Base-by-base conservation (phyloP, 2,888 invertebrate species). In the Drosophila quinaria region DNA sequence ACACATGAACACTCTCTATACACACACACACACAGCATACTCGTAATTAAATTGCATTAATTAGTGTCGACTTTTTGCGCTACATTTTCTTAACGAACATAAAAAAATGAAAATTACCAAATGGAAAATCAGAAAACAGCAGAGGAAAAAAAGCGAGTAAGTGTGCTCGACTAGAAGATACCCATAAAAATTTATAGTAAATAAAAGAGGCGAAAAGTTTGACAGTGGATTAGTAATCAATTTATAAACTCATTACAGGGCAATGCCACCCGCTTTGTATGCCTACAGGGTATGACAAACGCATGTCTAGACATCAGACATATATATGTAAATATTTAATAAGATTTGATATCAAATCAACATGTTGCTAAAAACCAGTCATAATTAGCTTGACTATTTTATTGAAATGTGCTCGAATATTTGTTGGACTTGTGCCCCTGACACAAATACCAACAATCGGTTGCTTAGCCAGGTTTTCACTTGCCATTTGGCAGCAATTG, bases 1-100 rank as follows among this genome's bases (percentile, higher is more conserved):
- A 44, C 50, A 41, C n/a, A n/a, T n/a, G n/a, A n/a, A n/a, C n/a
- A n/a, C n/a, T n/a, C 55, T 22, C 25, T 22, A 11, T 22, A 61
- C 52, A 49, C 49, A 47, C 41, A 41, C 62, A 62, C 6, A 41
- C 71, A 50, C 44, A 56, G 15, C 46, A 13, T 55, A 66, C 56
- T 67, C 31, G 68, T 67, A 88, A 84, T 86, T 90, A 86, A 90
- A 84, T 61, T 80, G 77, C 89, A 86, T 88, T 90, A 85, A 84
- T 88, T 90, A 79, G 51, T 63, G 61, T 68, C 86, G 81, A 73
- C 73, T 89, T 73, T 78, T 79, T 90, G 87, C 69, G 72, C 74
- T 79, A 86, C 90, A 81, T 86, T 74, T 65, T 54, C 70, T 55
- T 47, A 64, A 64, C 51, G 31, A 64, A 51, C 49, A 46, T 51